Percentiles rank a stretch among this genome's conserved stretches.
Conservation (phyloP, 2,888 invertebrate species). For the Hanleya hanleyi region DNA sequence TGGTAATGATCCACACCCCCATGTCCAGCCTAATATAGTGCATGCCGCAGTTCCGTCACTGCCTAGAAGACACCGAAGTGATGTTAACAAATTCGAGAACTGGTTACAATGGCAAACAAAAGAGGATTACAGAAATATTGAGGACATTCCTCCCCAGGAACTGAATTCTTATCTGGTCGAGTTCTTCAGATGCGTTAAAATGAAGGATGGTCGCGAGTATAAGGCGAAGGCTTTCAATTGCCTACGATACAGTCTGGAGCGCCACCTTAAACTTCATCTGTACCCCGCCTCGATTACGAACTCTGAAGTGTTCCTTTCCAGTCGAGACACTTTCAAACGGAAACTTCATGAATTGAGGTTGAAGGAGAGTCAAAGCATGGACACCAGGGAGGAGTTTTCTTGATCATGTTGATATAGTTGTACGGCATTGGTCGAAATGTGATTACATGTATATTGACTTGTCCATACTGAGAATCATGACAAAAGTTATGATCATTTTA, state of each 20-base stretch:
- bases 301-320: not conserved
- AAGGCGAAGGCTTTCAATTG: not conserved
- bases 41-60: too few relatives aligned
- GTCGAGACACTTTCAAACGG: not conserved
- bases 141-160: not conserved
- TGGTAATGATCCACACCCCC: too few relatives aligned
- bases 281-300: not conserved
- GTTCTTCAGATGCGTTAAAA: not conserved
- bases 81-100: not conserved
- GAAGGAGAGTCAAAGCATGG: too few relatives aligned
- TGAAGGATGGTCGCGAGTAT: not conserved
- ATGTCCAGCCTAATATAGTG: too few relatives aligned
- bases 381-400: too few relatives aligned
- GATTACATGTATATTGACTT: too few relatives aligned
- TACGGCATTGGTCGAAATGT: too few relatives aligned
- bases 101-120: not conserved
- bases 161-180: not conserved
- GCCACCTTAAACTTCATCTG: not conserved
- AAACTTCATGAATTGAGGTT: too few relatives aligned
- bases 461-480: too few relatives aligned
- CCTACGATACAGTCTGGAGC: not conserved
- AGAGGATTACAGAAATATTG: not conserved
- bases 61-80: not conserved
- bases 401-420: too few relatives aligned
- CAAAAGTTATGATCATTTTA: too few relatives aligned